Conservation (phyloP, 2,113 vertebrate species). For the Sceloporus undulatus region DNA sequence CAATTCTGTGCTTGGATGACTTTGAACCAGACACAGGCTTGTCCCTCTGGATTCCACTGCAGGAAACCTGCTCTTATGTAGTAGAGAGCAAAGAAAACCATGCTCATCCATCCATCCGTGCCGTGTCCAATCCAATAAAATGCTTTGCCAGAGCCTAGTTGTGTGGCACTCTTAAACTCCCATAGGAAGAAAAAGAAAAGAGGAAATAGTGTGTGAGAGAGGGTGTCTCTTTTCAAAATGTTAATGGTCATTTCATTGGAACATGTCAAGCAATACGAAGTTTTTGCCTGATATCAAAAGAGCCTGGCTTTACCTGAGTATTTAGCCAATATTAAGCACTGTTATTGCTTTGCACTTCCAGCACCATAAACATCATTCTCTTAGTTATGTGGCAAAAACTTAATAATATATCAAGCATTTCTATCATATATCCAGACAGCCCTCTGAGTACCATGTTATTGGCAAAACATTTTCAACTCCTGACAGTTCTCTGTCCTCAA, state of each 20-base stretch:
- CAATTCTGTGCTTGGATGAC: neutral
- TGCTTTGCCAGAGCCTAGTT: slow-evolving; percentile 3
- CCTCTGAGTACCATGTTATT: neutral
- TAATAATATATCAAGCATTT: slow-evolving; percentile 16
- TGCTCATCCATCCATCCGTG: neutral
- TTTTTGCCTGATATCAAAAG: slow-evolving; percentile 17
- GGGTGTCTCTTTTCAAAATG: slow-evolving; percentile 6
- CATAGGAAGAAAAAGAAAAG: neutral
- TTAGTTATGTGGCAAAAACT: slow-evolving; percentile 2
- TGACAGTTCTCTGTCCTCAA: neutral
- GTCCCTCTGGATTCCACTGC: slow-evolving; percentile 1
- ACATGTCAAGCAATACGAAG: slow-evolving; percentile 22
- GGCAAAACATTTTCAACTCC: neutral
- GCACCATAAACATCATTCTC: neutral
- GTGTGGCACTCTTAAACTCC: neutral
- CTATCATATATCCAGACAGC: slow-evolving; percentile 17
- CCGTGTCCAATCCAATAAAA: slow-evolving; percentile 20
- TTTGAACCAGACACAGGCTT: slow-evolving; percentile 5
- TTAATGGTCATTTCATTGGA: slow-evolving; percentile 16
- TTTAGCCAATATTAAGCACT: slow-evolving; percentile 11
- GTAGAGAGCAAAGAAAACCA: neutral
- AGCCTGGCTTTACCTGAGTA: slow-evolving; percentile 21
- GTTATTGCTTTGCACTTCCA: slow-evolving; percentile 25
- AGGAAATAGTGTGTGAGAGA: neutral
- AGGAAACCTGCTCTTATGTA: neutral